Base-by-base conservation (phyloP, 2,888 invertebrate genomes). In the Peribatodes rhomboidaria region DNA sequence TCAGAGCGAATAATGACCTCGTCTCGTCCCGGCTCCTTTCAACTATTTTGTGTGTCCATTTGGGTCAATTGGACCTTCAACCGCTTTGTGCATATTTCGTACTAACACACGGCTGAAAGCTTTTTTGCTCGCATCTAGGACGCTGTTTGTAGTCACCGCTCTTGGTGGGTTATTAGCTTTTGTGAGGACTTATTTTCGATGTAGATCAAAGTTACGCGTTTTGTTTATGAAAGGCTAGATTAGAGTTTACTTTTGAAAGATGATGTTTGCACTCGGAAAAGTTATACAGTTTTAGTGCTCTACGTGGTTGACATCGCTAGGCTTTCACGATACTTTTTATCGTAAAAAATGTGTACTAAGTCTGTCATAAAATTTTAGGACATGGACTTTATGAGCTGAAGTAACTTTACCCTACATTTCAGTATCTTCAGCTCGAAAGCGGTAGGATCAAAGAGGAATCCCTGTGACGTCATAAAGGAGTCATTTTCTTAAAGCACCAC, bases 1-100 rank as follows among this genome's bases (percentile, higher is more conserved):
- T 81, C 85, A 84, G 83, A 85, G 85, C 90, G 88, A 90, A 89
- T 91, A 92, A 92, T 88, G 91, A 90, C 88, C 87, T 86, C 85
- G 81, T 83, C 76, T 86, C 84, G 80, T 83, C 76, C 78, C 82
- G 80, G 81, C 80, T 83, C 85, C 83, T 89, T 90, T 90, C 86
- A 86, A 88, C 90, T 91, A 90, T 90, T 80, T 88, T 87, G 88
- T 89, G 85, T 87, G 89, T 84, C 88, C 90, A 92, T 92, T 92
- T 91, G 85, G 91, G 90, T 91, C 90, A 89, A 91, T 90, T 89
- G 92, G 86, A 84, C 84, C 86, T 86, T 82, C 81, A 83, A 86
- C 81, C 80, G 87, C 87, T 88, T 85, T 85, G 85, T 87, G 87
- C 88, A 88, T 88, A 87, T 86, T 88, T 85, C 80, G 64, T 71